phyloP scores from a whole-genome alignment of 2,797 vertebrate genomes.

The Gouania willdenowi region DNA sequence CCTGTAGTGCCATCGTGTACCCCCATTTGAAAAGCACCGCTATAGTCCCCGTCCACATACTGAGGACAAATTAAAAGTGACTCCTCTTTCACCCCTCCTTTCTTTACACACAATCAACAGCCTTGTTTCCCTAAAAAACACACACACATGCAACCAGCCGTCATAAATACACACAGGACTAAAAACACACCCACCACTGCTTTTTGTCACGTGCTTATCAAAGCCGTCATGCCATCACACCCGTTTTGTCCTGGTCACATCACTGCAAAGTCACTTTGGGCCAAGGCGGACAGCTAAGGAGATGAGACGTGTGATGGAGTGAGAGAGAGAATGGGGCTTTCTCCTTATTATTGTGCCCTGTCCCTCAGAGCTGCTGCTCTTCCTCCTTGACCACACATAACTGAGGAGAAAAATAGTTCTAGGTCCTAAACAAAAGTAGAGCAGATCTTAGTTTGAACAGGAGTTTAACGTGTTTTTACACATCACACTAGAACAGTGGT shows the following conservation, averaged over 20 bases:
- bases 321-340: slow-evolving; percentile 63
- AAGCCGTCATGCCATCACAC: slow-evolving; percentile 53
- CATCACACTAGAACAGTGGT: background rate
- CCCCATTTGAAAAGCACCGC: no score
- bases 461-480: slow-evolving; percentile 9
- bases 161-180: no score
- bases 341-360: slow-evolving; percentile 57
- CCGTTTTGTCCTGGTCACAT: slow-evolving; percentile 63
- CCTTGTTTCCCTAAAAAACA: slow-evolving; percentile 29
- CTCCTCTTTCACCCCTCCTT: slow-evolving; percentile 49
- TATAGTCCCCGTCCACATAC: slow-evolving; percentile 68
- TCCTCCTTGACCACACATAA: slow-evolving; percentile 65
- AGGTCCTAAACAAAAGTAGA: slow-evolving; percentile 53
- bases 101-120: slow-evolving; percentile 10
- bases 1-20: no score
- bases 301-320: slow-evolving; percentile 63
- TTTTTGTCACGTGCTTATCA: slow-evolving; percentile 46
- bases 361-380: slow-evolving; percentile 59
- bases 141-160: slow-evolving; percentile 23
- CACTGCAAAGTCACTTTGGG: slow-evolving; percentile 69
- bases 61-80: slow-evolving; percentile 69
- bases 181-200: slow-evolving; percentile 47
- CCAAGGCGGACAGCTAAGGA: slow-evolving; percentile 56
- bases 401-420: slow-evolving; percentile 33
- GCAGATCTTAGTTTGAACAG: slow-evolving; percentile 16